These are phyloP conservation scores for Poecilobothrus nobilitatus DNA, from an alignment of 2,888 invertebrate species.

Conservation along the genomic window DNA sequence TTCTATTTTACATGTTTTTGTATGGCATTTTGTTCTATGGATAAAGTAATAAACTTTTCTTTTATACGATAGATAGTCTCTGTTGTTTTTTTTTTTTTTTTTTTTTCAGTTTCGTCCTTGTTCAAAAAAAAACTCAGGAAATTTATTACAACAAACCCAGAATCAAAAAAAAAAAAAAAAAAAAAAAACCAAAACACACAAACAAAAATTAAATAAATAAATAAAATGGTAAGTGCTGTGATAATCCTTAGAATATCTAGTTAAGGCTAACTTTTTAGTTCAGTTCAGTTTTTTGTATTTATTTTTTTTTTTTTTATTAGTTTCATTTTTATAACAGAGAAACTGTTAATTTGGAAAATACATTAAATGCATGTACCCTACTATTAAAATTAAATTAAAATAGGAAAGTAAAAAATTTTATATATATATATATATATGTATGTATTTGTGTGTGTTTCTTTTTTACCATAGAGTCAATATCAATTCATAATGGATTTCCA, in stretches of 20 bases:
- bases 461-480: background rate
- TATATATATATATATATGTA: too few species aligned
- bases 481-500: conserved; percentile 1
- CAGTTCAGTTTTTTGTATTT: too few species aligned
- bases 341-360: conserved; percentile 6
- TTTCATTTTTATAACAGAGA: background rate
- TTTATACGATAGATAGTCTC: background rate
- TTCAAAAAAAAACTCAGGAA: too few species aligned
- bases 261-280: background rate
- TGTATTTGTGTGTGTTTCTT: too few species aligned
- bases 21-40: background rate
- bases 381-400: conserved; percentile 3
- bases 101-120: too few species aligned
- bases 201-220: background rate
- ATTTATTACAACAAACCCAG: background rate
- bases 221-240: background rate
- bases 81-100: too few species aligned
- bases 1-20: background rate
- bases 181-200: background rate
- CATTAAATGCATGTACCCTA: background rate
- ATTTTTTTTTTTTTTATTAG: background rate
- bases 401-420: too few species aligned
- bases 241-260: background rate
- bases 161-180: background rate
- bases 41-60: background rate